Base-by-base conservation (phyloP, 2,113 vertebrate genomes). In the Colossoma macropomum region DNA sequence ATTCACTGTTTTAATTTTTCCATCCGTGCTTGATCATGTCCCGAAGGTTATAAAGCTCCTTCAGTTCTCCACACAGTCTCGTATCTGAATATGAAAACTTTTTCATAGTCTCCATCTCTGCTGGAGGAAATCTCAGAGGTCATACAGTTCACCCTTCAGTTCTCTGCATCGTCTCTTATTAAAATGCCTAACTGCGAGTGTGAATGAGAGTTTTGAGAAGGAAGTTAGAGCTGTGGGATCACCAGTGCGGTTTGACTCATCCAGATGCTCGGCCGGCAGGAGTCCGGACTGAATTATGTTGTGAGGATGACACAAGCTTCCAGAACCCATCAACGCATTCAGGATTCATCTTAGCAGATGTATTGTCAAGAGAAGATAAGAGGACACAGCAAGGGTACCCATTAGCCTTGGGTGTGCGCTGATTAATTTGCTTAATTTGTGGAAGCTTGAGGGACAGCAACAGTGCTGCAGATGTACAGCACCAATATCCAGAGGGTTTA, bases 261-360 rank as follows among this genome's bases (percentile, higher is more conserved):
- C 91, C 92, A 93, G 92, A 93, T 93, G 91, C 90, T 92, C 41
- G 0, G 85, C 71, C 92, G 77, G 83, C 78, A 13, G 91, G 93
- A 92, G 81, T 90, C 87, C 84, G 79, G 89, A 81, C 88, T 90
- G 90, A 91, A 82, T 90, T 90, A 86, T 23, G 68, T 80, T 32
- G 84, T 89, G 82, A 86, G 78, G 87, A 90, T 86, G 83, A 81
- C 73, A 84, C 62, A 0, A 77, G 79, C 52, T 60, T 86, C 80
- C 75, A 68, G 87, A 89, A 65, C 10, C 63, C 1, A 34, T 82
- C 71, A 54, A 30, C 62, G 5, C 25, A n/a, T 59, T 69, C 7
- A 4, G 66, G 70, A 79, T 72, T 71, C 38, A 70, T 68, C 77
- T 75, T 75, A 79, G 73, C 89, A 91, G 87, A 91, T 89, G 87